Base-by-base conservation (phyloP, 2,113 vertebrate genomes). In the Oenanthe oenanthe region DNA sequence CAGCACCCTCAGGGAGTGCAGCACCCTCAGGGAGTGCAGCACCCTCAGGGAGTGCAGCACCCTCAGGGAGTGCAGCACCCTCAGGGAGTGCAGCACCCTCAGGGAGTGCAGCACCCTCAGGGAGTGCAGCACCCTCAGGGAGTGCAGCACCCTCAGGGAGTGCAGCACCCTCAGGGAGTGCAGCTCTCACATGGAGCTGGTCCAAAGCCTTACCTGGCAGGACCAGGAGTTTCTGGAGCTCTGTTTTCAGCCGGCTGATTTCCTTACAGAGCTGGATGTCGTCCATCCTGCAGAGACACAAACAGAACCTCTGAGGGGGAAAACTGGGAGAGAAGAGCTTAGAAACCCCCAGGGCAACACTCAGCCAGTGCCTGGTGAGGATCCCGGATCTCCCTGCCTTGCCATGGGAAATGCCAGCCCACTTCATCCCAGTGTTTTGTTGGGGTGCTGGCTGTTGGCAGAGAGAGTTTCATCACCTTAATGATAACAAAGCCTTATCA, bases 251-350 rank as follows among this genome's bases (percentile, higher is more conserved):
- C n/a, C 97, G 82, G 19, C 98, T 98, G 92, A 99, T 99, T 88
- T 99, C 99, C 90, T 98, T 98, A 72, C 99, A 99, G 17, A 99
- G 98, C 95, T 99, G 98, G 85, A 99, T 99, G 95, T 99, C 99
- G 25, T 99, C 99, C 98, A 99, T 99, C 99, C 99, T 99, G 95
- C 60, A 38, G 63, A 53, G 58, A 84, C 57, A 95, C 31, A 70
- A 40, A 60, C 1, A 3, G 43, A 38, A 38, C 14, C 31, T 6
- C 47, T 45, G 50, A 92, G 47, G 16, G 38, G 28, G 15, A 43
- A 31, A 16, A 5, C 13, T 6, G 21, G 6, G 22, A 48, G 11
- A 62, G 51, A 9, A 56, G 53, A 80, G 6, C 18, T 3, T 32
- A 48, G 16, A 38, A 78, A 32, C 2, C 26, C 71, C 38, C 29